phyloP scores from a whole-genome alignment of 1,140 invertebrate genomes.

The Pararge aegeria region DNA sequence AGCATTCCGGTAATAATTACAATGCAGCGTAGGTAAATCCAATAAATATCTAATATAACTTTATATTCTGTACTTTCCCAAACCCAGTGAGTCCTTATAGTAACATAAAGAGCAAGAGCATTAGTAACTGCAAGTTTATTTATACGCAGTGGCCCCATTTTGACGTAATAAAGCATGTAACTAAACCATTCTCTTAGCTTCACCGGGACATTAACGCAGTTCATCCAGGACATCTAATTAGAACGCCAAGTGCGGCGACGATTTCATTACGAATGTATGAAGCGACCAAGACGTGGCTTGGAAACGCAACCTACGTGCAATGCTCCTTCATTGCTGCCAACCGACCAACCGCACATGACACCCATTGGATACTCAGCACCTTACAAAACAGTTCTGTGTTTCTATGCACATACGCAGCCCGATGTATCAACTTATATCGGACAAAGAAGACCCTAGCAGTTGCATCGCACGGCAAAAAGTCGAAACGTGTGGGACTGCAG shows the following conservation, averaged over 20 bases:
- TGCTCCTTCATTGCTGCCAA: conserved; percentile 49
- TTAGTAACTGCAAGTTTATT: neutral
- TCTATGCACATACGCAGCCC: conserved; percentile 25
- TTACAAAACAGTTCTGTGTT: neutral
- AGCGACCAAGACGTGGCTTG: conserved; percentile 55
- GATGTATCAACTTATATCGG: conserved; percentile 48
- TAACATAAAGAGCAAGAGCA: no score
- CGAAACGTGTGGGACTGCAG: conserved; percentile 74
- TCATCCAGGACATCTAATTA: conserved; percentile 57
- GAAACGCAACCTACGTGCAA: conserved; percentile 66
- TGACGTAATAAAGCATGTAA: neutral
- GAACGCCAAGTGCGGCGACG: conserved; percentile 46
- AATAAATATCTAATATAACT: no score
- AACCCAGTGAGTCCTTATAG: no score
- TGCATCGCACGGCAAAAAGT: conserved; percentile 71
- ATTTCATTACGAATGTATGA: conserved; percentile 74
- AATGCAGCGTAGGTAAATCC: no score
- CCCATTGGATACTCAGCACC: neutral
- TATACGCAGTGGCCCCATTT: neutral
- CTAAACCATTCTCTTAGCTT: conserved; percentile 24
- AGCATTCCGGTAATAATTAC: no score
- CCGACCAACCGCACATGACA: conserved; percentile 29
- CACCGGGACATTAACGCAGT: conserved; percentile 35
- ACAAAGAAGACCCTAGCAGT: conserved; percentile 54
- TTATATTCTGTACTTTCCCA: no score